Percentiles rank a stretch among this genome's conserved stretches.
Evolutionary conservation across 2,888 invertebrate species (phyloP).

Genomic region (Leptogaster cylindrica): DNA sequence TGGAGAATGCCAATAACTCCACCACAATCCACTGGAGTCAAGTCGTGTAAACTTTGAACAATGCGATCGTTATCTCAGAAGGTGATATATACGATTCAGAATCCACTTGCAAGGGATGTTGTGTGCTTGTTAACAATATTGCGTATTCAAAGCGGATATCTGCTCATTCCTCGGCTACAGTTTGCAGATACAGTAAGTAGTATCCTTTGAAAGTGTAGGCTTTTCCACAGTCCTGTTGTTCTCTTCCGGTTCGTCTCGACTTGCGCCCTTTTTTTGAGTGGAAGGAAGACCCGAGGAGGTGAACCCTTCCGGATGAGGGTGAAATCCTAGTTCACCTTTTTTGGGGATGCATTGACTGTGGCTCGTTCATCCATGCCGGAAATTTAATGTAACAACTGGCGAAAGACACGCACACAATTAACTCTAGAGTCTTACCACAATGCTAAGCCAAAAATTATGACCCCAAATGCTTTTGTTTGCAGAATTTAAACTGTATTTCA

Average conservation of each 20-base stretch:
- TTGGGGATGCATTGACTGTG: background rate
- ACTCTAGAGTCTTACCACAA: no score
- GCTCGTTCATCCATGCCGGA: background rate
- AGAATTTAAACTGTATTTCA: no score
- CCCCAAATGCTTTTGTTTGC: no score
- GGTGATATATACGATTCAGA: slow-evolving; percentile 34
- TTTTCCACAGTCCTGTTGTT: background rate
- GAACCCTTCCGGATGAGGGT: slow-evolving; percentile 38
- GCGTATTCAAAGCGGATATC: slow-evolving; percentile 39
- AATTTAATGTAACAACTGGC: slow-evolving; percentile 12
- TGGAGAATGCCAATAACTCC: slow-evolving; percentile 26
- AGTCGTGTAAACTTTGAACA: slow-evolving; percentile 38
- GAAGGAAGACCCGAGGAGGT: slow-evolving; percentile 9
- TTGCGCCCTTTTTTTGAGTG: slow-evolving; percentile 25
- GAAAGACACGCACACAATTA: slow-evolving; percentile 36
- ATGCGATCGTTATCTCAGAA: slow-evolving; percentile 37
- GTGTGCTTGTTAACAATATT: slow-evolving; percentile 25
- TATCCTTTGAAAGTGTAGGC: no score
- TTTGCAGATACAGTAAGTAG: slow-evolving; percentile 38
- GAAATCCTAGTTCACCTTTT: slow-evolving; percentile 25
- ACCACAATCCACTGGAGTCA: slow-evolving; percentile 32
- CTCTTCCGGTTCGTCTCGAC: slow-evolving; percentile 25
- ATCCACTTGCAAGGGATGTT: slow-evolving; percentile 19
- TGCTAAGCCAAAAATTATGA: no score
- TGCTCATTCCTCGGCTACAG: slow-evolving; percentile 18